Evolutionary conservation across 2,113 vertebrate genomes (phyloP), one percentile per base, ranked within the genome.

Genomic region (Turnix velox): DNA sequence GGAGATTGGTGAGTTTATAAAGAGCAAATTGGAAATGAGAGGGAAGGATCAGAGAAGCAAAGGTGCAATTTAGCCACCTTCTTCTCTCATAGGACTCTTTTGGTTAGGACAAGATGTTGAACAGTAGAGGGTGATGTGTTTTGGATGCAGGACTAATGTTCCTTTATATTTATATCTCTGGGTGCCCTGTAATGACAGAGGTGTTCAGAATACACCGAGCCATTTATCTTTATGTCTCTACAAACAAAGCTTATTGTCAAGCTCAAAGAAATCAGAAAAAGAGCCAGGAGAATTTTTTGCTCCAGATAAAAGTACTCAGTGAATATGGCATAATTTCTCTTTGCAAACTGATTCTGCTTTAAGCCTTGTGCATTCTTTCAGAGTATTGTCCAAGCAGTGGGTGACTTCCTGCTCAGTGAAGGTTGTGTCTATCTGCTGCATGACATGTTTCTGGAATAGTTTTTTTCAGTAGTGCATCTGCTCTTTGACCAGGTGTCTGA

Each of bases 181-280:
- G 78, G 27, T 76, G 61, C 42, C 52, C 58, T 27, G 10, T 80
- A 31, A 55, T 86, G 65, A 68, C 28, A 78, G 65, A 79, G 31
- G 45, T 49, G 20, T 62, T 84, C 69, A 73, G 71, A 73, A 91
- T 94, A 87, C 69, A 73, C n/a, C 14, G 63, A 94, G 27, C 61
- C 42, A 65, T 83, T 87, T 85, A n/a, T 84, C 78, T 82, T 79
- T 63, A 28, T 16, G 33, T 87, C 52, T 87, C 18, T 73, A 28
- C 73, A 76, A 31, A 31, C 45, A 92, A 92, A 74, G 19, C 68
- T 92, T 68, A 10, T 31, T 87, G 55, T 87, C 49, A 82, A 79
- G 85, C 11, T 4, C 30, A 58, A 73, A 87, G 33, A 89, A 87
- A 89, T 54, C 42, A 43, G 45, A 65, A 48, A 71, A 75, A 46